These are phyloP conservation scores for Jaculus jaculus DNA, from an alignment of 2,113 vertebrate species.

Conservation along the genomic window DNA sequence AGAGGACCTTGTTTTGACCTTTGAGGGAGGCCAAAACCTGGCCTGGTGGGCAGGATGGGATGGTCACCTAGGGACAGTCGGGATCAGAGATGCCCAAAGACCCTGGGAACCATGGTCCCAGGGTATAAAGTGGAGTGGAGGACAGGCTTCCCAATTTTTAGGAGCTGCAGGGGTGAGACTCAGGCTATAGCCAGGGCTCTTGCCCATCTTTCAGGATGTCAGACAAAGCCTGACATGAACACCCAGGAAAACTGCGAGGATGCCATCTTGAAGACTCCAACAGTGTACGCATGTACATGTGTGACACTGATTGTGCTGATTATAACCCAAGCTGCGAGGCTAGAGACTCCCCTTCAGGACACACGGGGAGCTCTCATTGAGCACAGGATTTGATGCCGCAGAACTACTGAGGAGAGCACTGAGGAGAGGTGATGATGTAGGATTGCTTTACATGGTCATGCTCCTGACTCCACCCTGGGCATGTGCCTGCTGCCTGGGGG, in stretches of 20 bases:
- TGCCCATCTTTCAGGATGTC: background rate
- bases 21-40: accelerated
- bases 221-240: too few species aligned
- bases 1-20: background rate
- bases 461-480: too few species aligned
- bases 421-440: background rate
- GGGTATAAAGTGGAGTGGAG: accelerated
- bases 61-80: background rate
- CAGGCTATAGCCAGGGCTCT: background rate
- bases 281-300: too few species aligned
- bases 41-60: background rate
- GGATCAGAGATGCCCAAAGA: background rate
- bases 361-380: background rate
- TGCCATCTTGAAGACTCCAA: background rate
- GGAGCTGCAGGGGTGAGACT: background rate
- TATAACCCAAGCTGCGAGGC: background rate
- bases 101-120: background rate
- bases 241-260: background rate
- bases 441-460: too few species aligned
- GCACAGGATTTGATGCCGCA: too few species aligned
- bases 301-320: too few species aligned
- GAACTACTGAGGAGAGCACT: background rate
- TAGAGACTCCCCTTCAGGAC: background rate
- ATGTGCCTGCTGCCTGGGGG: too few species aligned
- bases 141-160: background rate